phyloP scores from a whole-genome alignment of 2,113 vertebrate genomes.

The Nycticorax nycticorax region DNA sequence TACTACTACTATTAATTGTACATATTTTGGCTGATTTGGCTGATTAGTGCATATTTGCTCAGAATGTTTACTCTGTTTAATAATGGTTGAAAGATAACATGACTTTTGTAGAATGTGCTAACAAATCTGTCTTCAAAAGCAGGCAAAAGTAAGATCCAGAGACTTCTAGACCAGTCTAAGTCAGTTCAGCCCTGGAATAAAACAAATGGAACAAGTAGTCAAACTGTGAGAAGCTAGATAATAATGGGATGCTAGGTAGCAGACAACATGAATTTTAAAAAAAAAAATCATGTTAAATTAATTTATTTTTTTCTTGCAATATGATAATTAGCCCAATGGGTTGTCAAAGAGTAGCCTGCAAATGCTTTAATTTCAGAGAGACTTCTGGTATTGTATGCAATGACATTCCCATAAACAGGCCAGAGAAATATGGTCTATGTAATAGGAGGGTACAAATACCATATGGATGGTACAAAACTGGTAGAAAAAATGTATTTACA shows the following conservation, averaged over 20 bases:
- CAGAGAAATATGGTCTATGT: neutral
- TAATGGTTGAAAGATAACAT: neutral
- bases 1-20: neutral
- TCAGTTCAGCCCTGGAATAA: neutral
- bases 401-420: neutral
- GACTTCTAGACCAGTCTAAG: neutral
- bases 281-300: neutral
- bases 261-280: neutral
- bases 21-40: accelerated
- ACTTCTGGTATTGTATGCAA: accelerated
- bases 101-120: neutral
- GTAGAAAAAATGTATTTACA: neutral
- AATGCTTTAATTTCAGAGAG: neutral
- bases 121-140: neutral
- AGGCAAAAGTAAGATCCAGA: neutral
- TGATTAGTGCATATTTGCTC: neutral
- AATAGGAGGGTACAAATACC: neutral
- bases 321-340: neutral
- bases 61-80: neutral
- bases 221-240: neutral
- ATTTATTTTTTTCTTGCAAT: neutral
- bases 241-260: neutral
- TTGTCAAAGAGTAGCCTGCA: neutral
- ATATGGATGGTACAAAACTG: neutral
- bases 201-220: neutral